Evolutionary conservation across 2,113 vertebrate genomes (phyloP), one percentile per base, ranked within the genome.

Genomic region (Albula glossodonta): DNA sequence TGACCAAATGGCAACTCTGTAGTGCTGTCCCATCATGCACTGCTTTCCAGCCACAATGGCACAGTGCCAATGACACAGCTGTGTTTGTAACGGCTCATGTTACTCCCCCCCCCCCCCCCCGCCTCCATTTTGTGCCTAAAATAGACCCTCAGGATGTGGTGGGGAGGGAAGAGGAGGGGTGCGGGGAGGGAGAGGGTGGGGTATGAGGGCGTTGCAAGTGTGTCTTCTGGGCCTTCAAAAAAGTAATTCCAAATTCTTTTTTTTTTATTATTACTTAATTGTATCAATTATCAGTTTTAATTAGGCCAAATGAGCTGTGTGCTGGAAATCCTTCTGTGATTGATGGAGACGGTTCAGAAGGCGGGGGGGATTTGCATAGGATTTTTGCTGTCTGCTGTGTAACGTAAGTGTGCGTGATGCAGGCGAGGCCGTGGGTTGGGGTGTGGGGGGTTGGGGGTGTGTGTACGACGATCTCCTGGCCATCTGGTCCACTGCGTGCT

Each of bases 231-330:
- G 70, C 31, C n/a, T 74, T 74, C n/a, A 74, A 74, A 70, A 74
- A 70, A 74, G 8, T 74, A 15, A 66, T 66, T 66, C 60, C 70
- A 22, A 74, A 74, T 9, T 19, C 22, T 66, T 66, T 49, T 48
- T 50, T 63, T 51, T 50, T 41, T 41, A 41, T 41, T 41, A 41
- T 41, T 60, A 80, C 51, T 66, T 80, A 80, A 85, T 49, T 12
- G n/a, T 56, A 66, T 81, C 84, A 80, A 80, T 80, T 85, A 66
- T 51, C 49, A 51, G 49, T 53, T 25, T 9, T 81, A 50, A 83
- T 60, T 25, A 10, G 19, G 52, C 57, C 49, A 19, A 79, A 48
- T 48, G 22, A 80, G 19, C 4, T 22, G 78, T 50, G 52, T 50
- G 74, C 70, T 78, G 70, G 25, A 70, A 77, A 70, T 13, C 4